Base-by-base conservation (phyloP, 2,888 invertebrate genomes). In the Neria commutata region DNA sequence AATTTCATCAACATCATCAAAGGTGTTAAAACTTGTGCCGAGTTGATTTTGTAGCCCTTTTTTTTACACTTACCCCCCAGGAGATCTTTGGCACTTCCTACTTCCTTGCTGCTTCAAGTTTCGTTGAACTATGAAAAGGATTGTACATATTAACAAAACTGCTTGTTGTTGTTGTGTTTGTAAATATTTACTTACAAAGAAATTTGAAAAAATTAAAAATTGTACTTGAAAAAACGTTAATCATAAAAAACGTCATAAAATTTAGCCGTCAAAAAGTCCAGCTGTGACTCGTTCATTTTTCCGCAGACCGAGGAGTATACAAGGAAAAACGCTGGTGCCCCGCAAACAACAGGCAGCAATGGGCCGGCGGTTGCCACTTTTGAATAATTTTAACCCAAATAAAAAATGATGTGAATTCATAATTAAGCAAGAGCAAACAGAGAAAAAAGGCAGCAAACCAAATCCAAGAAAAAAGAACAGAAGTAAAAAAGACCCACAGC, bases 341-440 rank as follows among this genome's bases (percentile, higher is more conserved):
- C 23, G 48, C 46, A n/a, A 5, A 19, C 49, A 47, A 23, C 24
- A 23, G 26, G 8, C 52, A 52, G 33, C 23, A 33, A 42, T 34
- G 46, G 45, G 26, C 54, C 42, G 29, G 53, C 60, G 49, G 54
- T 68, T 68, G 71, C 67, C 65, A 73, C 79, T 74, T 80, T 80
- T 79, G 78, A 81, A 79, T 80, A 80, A 81, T 78, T 81, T 79
- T 76, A 76, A 76, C 75, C 80, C 75, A 78, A 80, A 81, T 79
- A 81, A 81, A 81, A 80, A 78, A 76, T 75, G 80, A 81, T 78
- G 78, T 80, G 80, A 79, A 81, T 79, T 79, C 75, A 73, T 79
- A 81, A 81, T 79, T 79, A 79, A 77, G 76, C 73, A 66, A 62
- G 67, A 64, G 61, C 54, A 66, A 65, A 64, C 68, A 63, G 63